A percentile compares a stretch with the other conserved stretches of the same genome.
phyloP scores from a whole-genome alignment of 2,888 invertebrate genomes.

The Globia sparganii region DNA sequence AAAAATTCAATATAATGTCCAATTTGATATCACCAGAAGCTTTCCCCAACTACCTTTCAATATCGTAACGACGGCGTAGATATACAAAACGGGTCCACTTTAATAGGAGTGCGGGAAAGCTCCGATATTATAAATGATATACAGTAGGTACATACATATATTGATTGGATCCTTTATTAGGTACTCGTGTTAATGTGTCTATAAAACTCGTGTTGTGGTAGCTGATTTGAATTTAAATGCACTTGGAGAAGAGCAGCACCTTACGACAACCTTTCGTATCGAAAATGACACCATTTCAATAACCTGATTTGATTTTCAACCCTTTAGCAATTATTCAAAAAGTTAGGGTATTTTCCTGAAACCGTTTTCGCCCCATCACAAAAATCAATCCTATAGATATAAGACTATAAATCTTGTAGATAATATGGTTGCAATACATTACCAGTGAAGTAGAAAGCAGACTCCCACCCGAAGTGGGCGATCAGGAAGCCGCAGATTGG shows the following conservation, averaged over 20 bases:
- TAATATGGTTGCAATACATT: constrained; percentile 61
- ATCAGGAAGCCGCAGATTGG: constrained; percentile 96
- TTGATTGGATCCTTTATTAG: constrained; percentile 26
- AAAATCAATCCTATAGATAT: background rate
- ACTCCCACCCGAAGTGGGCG: constrained; percentile 95
- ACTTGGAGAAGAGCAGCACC: no score
- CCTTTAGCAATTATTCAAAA: background rate
- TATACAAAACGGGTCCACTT: constrained; percentile 21
- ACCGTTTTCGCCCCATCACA: background rate
- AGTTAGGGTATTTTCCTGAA: no score
- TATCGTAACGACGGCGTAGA: background rate
- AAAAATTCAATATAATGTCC: background rate
- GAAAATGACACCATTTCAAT: no score
- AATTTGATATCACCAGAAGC: constrained; percentile 10
- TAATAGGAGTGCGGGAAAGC: constrained; percentile 26
- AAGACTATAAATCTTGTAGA: background rate
- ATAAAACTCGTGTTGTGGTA: constrained; percentile 16
- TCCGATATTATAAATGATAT: constrained; percentile 24
- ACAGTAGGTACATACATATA: no score
- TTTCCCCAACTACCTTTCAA: constrained; percentile 38
- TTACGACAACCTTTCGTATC: no score
- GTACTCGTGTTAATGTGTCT: constrained; percentile 3
- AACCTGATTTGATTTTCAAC: no score
- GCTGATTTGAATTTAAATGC: constrained; percentile 23
- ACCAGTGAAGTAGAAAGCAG: constrained; percentile 96